A percentile compares a stretch with the other conserved stretches of the same genome.
Evolutionary conservation across 2,888 invertebrate genomes (phyloP).

Genomic region (Saturnia japonica): DNA sequence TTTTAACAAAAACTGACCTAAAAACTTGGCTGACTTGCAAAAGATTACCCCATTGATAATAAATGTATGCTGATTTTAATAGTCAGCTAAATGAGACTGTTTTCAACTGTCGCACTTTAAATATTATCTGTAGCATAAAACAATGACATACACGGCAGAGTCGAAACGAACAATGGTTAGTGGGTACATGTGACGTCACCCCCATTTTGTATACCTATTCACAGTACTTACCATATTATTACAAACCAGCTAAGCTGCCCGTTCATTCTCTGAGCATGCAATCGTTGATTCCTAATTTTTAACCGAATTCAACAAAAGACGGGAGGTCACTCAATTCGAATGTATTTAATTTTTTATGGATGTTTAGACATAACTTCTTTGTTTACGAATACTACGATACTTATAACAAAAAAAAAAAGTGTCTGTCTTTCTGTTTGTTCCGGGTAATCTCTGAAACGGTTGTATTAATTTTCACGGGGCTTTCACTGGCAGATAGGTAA

Average conservation of each 20-base stretch:
- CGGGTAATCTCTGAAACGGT: too few relatives aligned
- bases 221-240: constrained; percentile 1
- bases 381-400: too few relatives aligned
- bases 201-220: not conserved
- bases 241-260: constrained; percentile 2
- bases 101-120: not conserved
- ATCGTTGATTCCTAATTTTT: not conserved
- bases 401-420: too few relatives aligned
- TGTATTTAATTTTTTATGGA: too few relatives aligned
- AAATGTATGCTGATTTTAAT: not conserved
- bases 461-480: too few relatives aligned
- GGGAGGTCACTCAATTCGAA: too few relatives aligned
- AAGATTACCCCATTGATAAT: not conserved
- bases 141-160: constrained; percentile 14
- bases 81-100: not conserved
- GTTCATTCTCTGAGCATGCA: not conserved
- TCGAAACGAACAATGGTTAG: constrained; percentile 18
- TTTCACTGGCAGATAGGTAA: too few relatives aligned
- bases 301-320: too few relatives aligned
- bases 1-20: not conserved
- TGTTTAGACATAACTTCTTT: too few relatives aligned
- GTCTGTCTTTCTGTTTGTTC: too few relatives aligned
- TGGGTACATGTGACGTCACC: constrained; percentile 21
- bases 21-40: not conserved
- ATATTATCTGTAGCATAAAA: constrained; percentile 12